A percentile compares a stretch with the other conserved stretches of the same genome.
phyloP scores from a whole-genome alignment of 2,113 vertebrate species.

The Nipponia nippon region DNA sequence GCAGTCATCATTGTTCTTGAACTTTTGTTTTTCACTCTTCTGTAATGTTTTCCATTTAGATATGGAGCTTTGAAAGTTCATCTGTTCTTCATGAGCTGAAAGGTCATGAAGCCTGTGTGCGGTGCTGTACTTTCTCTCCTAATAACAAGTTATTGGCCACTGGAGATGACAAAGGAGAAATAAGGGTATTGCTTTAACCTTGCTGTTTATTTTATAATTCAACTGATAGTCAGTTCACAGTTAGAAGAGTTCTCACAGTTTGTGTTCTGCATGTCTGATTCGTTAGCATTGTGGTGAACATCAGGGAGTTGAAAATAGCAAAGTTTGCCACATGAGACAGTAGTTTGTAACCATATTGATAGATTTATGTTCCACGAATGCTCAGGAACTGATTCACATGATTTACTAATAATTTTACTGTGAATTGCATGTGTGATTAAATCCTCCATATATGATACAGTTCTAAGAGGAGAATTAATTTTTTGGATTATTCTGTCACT shows the following conservation, averaged over 20 bases:
- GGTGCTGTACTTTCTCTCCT: constrained; percentile 89
- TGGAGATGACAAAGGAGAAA: constrained; percentile 94
- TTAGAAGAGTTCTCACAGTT: neutral
- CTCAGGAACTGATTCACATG: neutral
- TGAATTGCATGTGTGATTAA: neutral
- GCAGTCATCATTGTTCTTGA: neutral
- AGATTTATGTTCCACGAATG: neutral
- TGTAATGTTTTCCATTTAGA: constrained; percentile 66
- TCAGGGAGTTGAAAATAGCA: neutral
- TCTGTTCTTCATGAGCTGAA: constrained; percentile 73
- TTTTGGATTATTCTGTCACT: neutral
- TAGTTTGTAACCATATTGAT: neutral
- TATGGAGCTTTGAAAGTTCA: constrained; percentile 84
- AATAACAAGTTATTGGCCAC: constrained; percentile 82
- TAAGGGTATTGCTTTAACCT: constrained; percentile 77
- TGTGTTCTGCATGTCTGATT: neutral
- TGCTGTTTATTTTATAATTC: neutral
- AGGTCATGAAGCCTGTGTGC: constrained; percentile 88
- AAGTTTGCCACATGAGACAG: neutral
- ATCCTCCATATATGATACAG: neutral
- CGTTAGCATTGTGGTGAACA: neutral
- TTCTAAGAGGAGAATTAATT: neutral
- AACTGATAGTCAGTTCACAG: neutral
- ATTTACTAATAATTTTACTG: neutral
- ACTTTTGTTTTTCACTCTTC: neutral